These are phyloP conservation scores for Acleris literana DNA, from an alignment of 2,888 invertebrate genomes.

Conservation along the genomic window DNA sequence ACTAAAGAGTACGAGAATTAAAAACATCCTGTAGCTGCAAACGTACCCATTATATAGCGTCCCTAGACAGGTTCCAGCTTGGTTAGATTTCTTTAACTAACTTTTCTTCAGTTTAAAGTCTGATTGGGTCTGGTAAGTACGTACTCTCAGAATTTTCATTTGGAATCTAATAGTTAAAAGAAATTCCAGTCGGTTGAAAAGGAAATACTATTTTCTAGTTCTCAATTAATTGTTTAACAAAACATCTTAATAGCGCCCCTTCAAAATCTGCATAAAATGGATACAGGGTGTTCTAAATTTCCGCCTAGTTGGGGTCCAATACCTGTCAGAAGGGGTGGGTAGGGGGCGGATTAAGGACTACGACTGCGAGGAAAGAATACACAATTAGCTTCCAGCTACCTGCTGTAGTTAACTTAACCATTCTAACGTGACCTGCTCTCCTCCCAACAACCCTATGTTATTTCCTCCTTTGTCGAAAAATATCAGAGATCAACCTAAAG, in stretches of 20 bases:
- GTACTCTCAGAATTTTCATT: too few species aligned
- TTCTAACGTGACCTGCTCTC: slow-evolving; percentile 56
- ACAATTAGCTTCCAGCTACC: slow-evolving; percentile 82
- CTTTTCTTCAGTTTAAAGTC: too few species aligned
- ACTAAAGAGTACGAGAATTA: too few species aligned
- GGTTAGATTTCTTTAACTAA: too few species aligned
- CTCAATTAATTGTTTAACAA: not conserved
- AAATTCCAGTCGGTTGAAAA: too few species aligned
- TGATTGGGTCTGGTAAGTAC: too few species aligned
- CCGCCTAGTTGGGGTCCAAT: slow-evolving; percentile 75
- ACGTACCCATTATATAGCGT: too few species aligned
- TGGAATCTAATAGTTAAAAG: too few species aligned
- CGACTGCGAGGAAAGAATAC: slow-evolving; percentile 82
- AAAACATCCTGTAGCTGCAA: too few species aligned
- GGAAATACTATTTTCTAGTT: not conserved
- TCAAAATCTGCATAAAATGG: slow-evolving; percentile 65
- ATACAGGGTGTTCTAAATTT: slow-evolving; percentile 73
- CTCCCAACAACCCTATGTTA: slow-evolving; percentile 45
- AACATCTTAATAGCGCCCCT: slow-evolving; percentile 41
- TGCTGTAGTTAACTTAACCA: slow-evolving; percentile 78
- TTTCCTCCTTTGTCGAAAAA: slow-evolving; percentile 46
- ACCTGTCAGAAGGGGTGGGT: slow-evolving; percentile 55
- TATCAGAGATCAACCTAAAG: slow-evolving; percentile 49
- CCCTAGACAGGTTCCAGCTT: too few species aligned
- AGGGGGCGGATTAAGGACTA: slow-evolving; percentile 80